Percentiles rank a stretch among this genome's conserved stretches.
phyloP scores from a whole-genome alignment of 2,797 vertebrate species.

The Natrix natrix region DNA sequence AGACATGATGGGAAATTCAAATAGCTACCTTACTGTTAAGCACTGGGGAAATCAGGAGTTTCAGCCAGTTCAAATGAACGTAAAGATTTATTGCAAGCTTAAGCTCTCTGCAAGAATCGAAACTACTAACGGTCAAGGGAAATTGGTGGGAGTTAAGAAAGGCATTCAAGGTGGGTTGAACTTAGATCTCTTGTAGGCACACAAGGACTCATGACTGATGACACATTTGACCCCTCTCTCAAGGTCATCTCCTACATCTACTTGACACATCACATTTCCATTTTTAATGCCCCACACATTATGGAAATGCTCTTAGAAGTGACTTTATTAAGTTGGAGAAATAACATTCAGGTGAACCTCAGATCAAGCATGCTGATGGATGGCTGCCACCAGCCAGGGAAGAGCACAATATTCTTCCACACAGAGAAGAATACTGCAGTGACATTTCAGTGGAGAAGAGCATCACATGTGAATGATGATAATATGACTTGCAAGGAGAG shows the following conservation, averaged over 20 bases:
- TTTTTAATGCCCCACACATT: not conserved
- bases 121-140: not conserved
- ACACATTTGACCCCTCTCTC: not conserved
- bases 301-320: not conserved
- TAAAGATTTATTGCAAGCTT: too few relatives aligned
- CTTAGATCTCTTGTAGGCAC: too few relatives aligned
- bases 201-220: too few relatives aligned
- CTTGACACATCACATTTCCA: not conserved
- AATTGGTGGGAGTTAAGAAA: not conserved
- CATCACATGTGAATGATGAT: not conserved
- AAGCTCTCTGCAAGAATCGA: too few relatives aligned
- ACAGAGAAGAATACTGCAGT: not conserved
- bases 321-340: not conserved
- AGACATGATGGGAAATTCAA: not conserved
- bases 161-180: too few relatives aligned
- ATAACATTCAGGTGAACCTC: not conserved
- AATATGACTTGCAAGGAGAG: not conserved
- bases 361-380: not conserved
- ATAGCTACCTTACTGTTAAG: not conserved
- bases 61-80: too few relatives aligned
- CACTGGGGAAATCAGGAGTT: too few relatives aligned
- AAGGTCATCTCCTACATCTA: not conserved
- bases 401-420: not conserved
- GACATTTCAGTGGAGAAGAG: not conserved
- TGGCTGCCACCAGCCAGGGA: not conserved